Base-by-base conservation (phyloP, 2,113 vertebrate species). In the Larimichthys crocea region DNA sequence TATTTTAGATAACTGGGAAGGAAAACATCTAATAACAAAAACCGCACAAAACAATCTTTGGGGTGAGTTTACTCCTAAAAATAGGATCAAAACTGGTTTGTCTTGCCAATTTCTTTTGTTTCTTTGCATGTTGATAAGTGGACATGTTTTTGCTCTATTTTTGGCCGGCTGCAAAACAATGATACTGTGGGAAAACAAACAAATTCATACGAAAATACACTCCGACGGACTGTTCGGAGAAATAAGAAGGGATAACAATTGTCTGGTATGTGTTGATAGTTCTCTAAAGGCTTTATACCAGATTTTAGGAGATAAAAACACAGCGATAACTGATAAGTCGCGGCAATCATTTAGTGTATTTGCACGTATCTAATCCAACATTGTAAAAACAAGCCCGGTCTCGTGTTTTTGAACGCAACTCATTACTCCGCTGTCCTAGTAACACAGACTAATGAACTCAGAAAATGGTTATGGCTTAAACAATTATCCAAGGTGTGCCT, bases 21-120 rank as follows among this genome's bases (percentile, higher is more conserved):
- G 88, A 89, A 90, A 84, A 81, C 84, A 64, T 69, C 57, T 42
- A 76, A 80, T 82, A 89, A 90, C 89, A 93, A 91, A 26, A 90
- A 89, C 57, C 24, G 14, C 48, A 55, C 69, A 59, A 76, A 88
- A 90, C 82, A 90, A 83, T 87, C 73, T 88, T 90, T 80, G 61
- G 70, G 77, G 62, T 10, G 4, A 59, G 55, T 76, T 59, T 8
- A 35, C 55, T 4, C 80, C 90, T 85, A 88, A 87, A 91, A 94
- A 91, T 92, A 93, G 75, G 72, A 80, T 57, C 72, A 88, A 84
- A 91, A 91, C 62, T 26, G 52, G 69, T 77, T 81, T 48, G 76
- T 90, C 79, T 79, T 56, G 79, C 67, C 74, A 66, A 85, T 63
- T 82, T 66, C 85, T 89, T 94, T 92, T 86, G 84, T 90, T 79